These are phyloP conservation scores for Ranitomeya variabilis DNA, from an alignment of 2,113 vertebrate genomes.

Conservation along the genomic window DNA sequence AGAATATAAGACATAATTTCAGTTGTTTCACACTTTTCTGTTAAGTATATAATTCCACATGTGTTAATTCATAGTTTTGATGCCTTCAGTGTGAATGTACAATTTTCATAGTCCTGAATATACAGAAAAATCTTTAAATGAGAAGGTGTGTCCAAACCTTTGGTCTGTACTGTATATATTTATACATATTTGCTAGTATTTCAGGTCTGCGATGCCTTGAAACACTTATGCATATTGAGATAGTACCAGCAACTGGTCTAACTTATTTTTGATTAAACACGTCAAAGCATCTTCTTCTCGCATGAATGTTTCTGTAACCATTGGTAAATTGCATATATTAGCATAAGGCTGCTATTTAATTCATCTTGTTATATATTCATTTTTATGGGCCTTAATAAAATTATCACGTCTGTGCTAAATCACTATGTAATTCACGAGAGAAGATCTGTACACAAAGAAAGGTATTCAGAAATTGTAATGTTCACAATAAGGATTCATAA, in stretches of 20 bases:
- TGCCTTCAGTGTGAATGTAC: no score
- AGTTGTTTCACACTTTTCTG: no score
- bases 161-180: no score
- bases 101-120: no score
- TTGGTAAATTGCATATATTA: conserved; percentile 13
- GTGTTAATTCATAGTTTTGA: no score
- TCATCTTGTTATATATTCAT: conserved; percentile 10
- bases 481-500: background rate
- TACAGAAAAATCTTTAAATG: no score
- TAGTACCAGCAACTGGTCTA: background rate
- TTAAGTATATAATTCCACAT: no score
- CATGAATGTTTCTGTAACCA: background rate
- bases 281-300: background rate
- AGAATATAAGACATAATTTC: no score
- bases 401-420: background rate
- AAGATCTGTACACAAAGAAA: background rate
- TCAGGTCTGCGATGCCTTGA: background rate
- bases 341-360: background rate
- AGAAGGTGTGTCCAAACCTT: no score
- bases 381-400: background rate
- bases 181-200: background rate
- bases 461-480: background rate
- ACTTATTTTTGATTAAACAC: background rate
- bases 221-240: background rate
- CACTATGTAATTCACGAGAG: background rate